Base-by-base conservation (phyloP, 2,113 vertebrate genomes). In the Pongo pygmaeus region DNA sequence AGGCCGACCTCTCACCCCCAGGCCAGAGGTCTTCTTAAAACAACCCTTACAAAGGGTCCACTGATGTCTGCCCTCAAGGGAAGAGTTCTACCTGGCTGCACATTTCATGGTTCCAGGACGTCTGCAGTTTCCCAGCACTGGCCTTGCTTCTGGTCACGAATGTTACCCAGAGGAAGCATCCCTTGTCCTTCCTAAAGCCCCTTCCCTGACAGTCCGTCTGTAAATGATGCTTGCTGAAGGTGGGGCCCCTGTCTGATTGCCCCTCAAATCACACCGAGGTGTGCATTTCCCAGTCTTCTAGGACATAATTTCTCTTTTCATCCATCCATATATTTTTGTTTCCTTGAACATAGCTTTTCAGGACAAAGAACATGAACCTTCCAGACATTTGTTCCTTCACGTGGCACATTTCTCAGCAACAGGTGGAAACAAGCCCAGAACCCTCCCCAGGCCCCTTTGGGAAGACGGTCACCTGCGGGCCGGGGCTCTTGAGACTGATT, bases 151-250 rank as follows among this genome's bases (percentile, higher is more conserved):
- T 8, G n/a, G 74, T 74, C 35, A 8, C 0, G 1, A 35, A 40
- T 67, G 35, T 50, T 17, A 32, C 23, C 35, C 22, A 57, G 55
- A n/a, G 22, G 8, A 50, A 27, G 20, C 20, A 0, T 50, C 55
- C 40, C 17, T 32, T 3, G 64, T 52, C 2, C 43, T 70, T 46
- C 25, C 18, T 10, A 43, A 50, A 40, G 69, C 4, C 25, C 38
- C 48, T n/a, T 50, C n/a, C 25, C 69, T 20, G 61, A 27, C 3
- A 1, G 12, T 7, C 25, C 32, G 25, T 23, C 20, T 27, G 5
- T 9, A n/a, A 38, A 52, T n/a, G 46, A 8, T 0, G 0, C 18
- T 27, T 48, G 46, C 12, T 23, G 8, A 50, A 23, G 4, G 64
- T 12, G 14, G 23, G 8, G 11, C 11, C 16, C 8, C 4, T 18